Conservation (phyloP, 2,888 invertebrate species). For the Euplexia lucipara region DNA sequence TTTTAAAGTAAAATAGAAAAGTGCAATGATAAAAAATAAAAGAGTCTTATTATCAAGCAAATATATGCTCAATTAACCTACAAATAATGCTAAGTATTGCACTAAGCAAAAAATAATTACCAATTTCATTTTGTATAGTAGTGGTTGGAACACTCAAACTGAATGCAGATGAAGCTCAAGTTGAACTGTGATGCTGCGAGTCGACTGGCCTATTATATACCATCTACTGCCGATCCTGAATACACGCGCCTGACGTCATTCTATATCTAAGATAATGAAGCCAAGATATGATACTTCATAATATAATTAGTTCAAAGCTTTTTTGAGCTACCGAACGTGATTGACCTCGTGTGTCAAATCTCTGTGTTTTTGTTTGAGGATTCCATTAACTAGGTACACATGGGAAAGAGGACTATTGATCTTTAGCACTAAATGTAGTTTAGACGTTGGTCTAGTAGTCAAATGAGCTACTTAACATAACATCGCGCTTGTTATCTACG, state of each 20-base stretch:
- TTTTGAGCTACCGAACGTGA: constrained; percentile 72
- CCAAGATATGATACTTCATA: constrained; percentile 76
- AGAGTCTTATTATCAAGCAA: fast-evolving
- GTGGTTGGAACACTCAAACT: constrained; percentile 51
- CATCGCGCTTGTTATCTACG: no score
- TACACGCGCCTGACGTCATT: constrained; percentile 83
- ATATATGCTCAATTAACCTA: neutral
- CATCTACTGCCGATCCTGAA: constrained; percentile 79
- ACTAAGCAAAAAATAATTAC: constrained; percentile 73
- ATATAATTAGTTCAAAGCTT: constrained; percentile 81
- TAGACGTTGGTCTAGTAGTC: no score
- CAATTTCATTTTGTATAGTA: constrained; percentile 84
- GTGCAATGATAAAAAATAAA: neutral
- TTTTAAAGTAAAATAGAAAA: no score
- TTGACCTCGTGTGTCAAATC: constrained; percentile 82
- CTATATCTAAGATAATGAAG: constrained; percentile 74
- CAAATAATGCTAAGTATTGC: neutral
- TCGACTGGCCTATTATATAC: constrained; percentile 85
- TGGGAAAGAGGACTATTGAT: constrained; percentile 54
- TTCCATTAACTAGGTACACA: constrained; percentile 73
- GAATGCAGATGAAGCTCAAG: constrained; percentile 70
- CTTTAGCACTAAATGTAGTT: constrained; percentile 1
- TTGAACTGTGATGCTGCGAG: constrained; percentile 74
- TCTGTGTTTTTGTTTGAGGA: constrained; percentile 76
- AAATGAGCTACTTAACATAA: no score